Percentiles rank a stretch among this genome's conserved stretches.
Conservation (phyloP, 2,113 vertebrate species). For the Python bivittatus region DNA sequence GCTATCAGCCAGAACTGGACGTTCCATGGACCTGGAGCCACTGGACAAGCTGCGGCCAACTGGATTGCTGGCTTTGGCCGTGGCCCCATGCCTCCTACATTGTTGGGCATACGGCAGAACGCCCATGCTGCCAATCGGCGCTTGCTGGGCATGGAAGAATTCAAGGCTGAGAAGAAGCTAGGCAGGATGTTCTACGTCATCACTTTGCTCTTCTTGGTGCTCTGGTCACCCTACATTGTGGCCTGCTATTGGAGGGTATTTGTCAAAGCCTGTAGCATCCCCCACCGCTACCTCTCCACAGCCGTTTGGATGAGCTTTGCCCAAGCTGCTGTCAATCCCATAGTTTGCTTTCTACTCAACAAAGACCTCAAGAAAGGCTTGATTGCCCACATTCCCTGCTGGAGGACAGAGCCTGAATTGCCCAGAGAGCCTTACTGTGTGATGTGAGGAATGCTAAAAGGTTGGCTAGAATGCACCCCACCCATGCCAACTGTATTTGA, state of each 20-base stretch:
- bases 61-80: slow-evolving; percentile 94
- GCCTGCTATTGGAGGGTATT: slow-evolving; percentile 95
- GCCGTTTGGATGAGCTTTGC: slow-evolving; percentile 96
- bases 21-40: slow-evolving; percentile 93
- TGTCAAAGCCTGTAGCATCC: slow-evolving; percentile 88
- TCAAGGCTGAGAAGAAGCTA: slow-evolving; percentile 89
- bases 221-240: slow-evolving; percentile 94
- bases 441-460: slow-evolving; percentile 76
- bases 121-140: slow-evolving; percentile 89
- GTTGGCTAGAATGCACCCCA: slow-evolving; percentile 39
- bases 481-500: slow-evolving; percentile 23
- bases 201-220: slow-evolving; percentile 91
- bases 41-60: slow-evolving; percentile 92
- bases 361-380: slow-evolving; percentile 94
- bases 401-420: slow-evolving; percentile 90
- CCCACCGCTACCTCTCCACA: slow-evolving; percentile 88
- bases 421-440: slow-evolving; percentile 95
- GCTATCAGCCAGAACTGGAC: slow-evolving; percentile 97
- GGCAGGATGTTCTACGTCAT: slow-evolving; percentile 95
- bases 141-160: slow-evolving; percentile 92
- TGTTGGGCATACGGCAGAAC: slow-evolving; percentile 91
- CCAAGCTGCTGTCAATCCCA: slow-evolving; percentile 92
- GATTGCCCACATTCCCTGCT: slow-evolving; percentile 88
- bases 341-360: slow-evolving; percentile 93
- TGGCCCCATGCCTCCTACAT: slow-evolving; percentile 91